Evolutionary conservation across 2,888 invertebrate species (phyloP).

Genomic region (Exocentrus adspersus): DNA sequence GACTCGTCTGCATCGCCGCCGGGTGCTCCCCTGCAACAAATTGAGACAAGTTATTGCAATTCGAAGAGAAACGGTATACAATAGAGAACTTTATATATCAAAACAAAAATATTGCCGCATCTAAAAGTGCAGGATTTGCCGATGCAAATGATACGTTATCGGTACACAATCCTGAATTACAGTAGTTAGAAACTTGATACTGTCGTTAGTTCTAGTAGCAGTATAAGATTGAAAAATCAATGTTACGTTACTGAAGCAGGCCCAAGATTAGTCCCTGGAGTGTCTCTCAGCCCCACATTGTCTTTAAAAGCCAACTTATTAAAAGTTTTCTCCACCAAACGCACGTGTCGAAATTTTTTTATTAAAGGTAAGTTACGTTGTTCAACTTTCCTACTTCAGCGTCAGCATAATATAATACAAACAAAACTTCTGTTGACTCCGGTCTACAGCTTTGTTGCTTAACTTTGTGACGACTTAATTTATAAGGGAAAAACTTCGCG

Average conservation of each 20-base stretch:
- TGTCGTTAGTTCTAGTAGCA: too few species aligned
- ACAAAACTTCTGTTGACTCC: slow-evolving; percentile 31
- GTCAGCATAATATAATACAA: slow-evolving; percentile 30
- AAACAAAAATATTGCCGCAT: too few species aligned
- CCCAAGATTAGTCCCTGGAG: not conserved
- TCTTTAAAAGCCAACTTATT: slow-evolving; percentile 13
- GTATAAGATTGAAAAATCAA: slow-evolving; percentile 7
- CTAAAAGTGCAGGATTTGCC: too few species aligned
- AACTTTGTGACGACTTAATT: slow-evolving; percentile 37
- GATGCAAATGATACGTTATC: too few species aligned
- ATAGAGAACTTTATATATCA: too few species aligned
- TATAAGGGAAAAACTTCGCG: slow-evolving; percentile 28
- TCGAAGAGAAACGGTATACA: slow-evolving; percentile 34
- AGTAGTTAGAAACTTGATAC: too few species aligned
- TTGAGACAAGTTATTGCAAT: slow-evolving; percentile 44
- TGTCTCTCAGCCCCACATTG: not conserved
- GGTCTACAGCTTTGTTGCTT: slow-evolving; percentile 21
- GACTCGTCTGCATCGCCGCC: slow-evolving; percentile 85
- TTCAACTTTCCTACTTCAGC: slow-evolving; percentile 10
- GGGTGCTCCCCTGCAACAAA: slow-evolving; percentile 80
- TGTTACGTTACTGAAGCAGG: not conserved
- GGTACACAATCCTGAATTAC: too few species aligned
- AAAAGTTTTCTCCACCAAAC: slow-evolving; percentile 7
- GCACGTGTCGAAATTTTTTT: not conserved
- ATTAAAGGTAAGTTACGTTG: slow-evolving; percentile 3